These are phyloP conservation scores for Ageneiosus marmoratus DNA, from an alignment of 2,113 vertebrate species.

Conservation along the genomic window DNA sequence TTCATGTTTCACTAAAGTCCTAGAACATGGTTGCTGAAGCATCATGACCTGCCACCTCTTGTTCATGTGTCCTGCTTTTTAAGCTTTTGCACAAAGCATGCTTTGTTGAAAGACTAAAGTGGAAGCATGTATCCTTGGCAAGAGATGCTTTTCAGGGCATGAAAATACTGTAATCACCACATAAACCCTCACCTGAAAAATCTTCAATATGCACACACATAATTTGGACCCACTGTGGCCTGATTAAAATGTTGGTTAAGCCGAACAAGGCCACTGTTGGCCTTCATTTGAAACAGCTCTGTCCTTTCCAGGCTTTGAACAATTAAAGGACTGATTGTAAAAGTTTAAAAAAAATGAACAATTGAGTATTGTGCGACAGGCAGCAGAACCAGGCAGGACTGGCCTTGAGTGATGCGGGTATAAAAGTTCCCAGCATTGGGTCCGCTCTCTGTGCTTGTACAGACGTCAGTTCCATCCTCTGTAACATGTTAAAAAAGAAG, in stretches of 20 bases:
- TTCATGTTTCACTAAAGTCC: not conserved
- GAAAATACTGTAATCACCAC: conserved; percentile 26
- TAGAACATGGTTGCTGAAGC: not conserved
- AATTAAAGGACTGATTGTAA: conserved; percentile 37
- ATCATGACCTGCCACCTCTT: not conserved
- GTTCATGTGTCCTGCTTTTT: conserved; percentile 13
- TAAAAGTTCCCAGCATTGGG: not conserved
- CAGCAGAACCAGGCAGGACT: conserved; percentile 30
- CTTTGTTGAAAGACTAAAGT: conserved; percentile 23
- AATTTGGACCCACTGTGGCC: not conserved
- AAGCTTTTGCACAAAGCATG: conserved; percentile 26
- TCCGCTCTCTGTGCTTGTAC: not conserved
- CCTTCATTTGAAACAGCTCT: not conserved
- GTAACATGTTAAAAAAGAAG: conserved; percentile 60
- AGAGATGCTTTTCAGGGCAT: not conserved
- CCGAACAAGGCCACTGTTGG: not conserved
- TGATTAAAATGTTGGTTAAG: conserved; percentile 7
- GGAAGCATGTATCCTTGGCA: conserved; percentile 30
- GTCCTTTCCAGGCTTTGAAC: conserved; percentile 31
- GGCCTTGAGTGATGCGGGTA: conserved; percentile 3
- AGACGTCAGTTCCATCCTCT: conserved; percentile 7
- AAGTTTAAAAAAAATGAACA: conserved; percentile 25
- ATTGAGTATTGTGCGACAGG: conserved; percentile 40
- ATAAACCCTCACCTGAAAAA: conserved; percentile 15
- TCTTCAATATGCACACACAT: not conserved